Evolutionary conservation across 2,888 invertebrate genomes (phyloP).

Genomic region (Drosophila robusta): DNA sequence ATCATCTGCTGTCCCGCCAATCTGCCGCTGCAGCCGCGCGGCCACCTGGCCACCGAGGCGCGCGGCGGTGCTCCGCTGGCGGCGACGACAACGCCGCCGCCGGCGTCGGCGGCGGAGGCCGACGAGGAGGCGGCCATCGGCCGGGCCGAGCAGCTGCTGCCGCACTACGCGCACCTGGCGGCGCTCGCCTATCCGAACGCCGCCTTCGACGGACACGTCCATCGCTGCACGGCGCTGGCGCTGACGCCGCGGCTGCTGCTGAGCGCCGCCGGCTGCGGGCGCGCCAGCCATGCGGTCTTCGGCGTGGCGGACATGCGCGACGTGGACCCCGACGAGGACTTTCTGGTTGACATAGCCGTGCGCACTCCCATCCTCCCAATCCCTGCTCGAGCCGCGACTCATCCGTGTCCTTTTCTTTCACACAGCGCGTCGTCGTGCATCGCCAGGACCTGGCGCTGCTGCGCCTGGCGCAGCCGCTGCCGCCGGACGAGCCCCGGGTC

Average conservation of each 20-base stretch:
- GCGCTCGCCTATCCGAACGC: slow-evolving; percentile 65
- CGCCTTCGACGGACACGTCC: slow-evolving; percentile 59
- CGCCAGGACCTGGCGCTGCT: slow-evolving; percentile 53
- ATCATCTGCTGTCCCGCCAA: slow-evolving; percentile 67
- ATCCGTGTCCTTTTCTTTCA: background rate
- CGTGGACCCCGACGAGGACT: slow-evolving; percentile 59
- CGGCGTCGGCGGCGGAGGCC: too few species aligned
- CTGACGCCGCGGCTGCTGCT: slow-evolving; percentile 52
- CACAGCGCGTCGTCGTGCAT: slow-evolving; percentile 40
- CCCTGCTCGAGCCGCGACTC: background rate
- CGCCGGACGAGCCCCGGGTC: slow-evolving; percentile 17
- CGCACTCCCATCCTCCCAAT: background rate
- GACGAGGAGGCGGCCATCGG: slow-evolving; percentile 14
- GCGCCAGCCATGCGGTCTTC: slow-evolving; percentile 65
- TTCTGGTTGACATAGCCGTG: slow-evolving; percentile 51
- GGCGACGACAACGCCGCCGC: background rate
- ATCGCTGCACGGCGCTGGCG: slow-evolving; percentile 58
- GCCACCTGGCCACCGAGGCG: slow-evolving; percentile 1
- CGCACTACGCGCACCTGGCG: slow-evolving; percentile 54
- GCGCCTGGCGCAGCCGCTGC: slow-evolving; percentile 31
- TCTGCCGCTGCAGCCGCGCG: slow-evolving; percentile 56
- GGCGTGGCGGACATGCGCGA: slow-evolving; percentile 64
- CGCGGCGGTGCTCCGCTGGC: slow-evolving; percentile 6
- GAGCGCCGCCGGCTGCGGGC: slow-evolving; percentile 50
- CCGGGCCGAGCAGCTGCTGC: slow-evolving; percentile 33